Percentiles rank a stretch among this genome's conserved stretches.
Evolutionary conservation across 2,888 invertebrate species (phyloP).

Genomic region (Synergus japonicus): DNA sequence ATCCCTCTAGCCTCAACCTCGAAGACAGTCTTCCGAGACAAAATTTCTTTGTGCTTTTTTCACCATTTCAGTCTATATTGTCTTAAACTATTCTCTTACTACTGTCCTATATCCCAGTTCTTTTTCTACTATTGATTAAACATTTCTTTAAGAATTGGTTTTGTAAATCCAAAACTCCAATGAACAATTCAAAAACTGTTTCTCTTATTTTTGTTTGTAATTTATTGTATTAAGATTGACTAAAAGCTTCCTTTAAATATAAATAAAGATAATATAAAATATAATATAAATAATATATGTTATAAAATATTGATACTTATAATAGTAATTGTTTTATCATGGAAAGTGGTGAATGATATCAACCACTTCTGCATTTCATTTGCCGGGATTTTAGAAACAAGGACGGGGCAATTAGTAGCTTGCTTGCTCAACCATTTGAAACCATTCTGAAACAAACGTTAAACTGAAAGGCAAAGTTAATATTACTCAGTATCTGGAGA

Average conservation of each 20-base stretch:
- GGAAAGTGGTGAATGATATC: neutral
- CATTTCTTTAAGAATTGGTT: no score
- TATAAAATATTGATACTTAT: no score
- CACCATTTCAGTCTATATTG: neutral
- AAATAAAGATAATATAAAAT: no score
- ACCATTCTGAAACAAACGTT: conserved; percentile 20
- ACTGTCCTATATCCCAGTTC: neutral
- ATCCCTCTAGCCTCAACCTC: conserved; percentile 63
- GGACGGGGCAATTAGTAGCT: conserved; percentile 21
- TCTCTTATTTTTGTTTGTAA: no score
- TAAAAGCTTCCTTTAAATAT: no score
- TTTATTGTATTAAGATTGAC: no score
- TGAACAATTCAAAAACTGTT: no score
- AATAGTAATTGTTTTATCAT: no score
- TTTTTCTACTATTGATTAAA: no score
- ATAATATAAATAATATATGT: no score
- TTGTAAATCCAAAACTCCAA: no score
- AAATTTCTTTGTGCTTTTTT: conserved; percentile 47
- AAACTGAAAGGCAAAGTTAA: conserved; percentile 13
- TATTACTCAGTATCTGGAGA: conserved; percentile 24
- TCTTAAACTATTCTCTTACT: neutral
- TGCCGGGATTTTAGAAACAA: neutral
- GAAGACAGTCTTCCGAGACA: conserved; percentile 55
- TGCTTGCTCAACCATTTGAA: neutral
- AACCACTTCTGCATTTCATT: conserved; percentile 6